These are phyloP conservation scores for Solen grandis DNA, from an alignment of 1,140 invertebrate genomes.

Conservation along the genomic window DNA sequence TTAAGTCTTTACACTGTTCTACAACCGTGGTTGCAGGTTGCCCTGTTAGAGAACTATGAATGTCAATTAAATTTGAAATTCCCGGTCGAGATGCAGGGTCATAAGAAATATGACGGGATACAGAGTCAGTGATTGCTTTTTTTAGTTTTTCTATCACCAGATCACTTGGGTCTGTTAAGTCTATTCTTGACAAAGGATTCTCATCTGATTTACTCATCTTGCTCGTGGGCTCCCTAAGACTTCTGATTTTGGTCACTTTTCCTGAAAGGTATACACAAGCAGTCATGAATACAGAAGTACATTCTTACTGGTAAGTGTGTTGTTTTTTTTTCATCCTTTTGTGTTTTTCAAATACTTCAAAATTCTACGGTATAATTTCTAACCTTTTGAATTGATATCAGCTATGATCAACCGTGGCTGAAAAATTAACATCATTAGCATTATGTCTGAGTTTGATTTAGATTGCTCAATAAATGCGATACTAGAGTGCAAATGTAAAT, in stretches of 20 bases:
- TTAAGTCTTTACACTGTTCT: constrained; percentile 84
- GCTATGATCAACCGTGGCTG: background rate
- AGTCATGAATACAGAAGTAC: constrained; percentile 12
- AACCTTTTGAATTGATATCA: background rate
- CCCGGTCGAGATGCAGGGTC: constrained; percentile 90
- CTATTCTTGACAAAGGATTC: constrained; percentile 89
- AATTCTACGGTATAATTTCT: background rate
- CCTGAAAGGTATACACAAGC: constrained; percentile 71
- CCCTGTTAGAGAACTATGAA: constrained; percentile 87
- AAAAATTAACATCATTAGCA: background rate
- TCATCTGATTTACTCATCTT: constrained; percentile 99
- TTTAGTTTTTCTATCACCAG: constrained; percentile 90
- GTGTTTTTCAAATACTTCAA: background rate
- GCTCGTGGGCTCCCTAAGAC: constrained; percentile 83
- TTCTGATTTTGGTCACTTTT: constrained; percentile 72
- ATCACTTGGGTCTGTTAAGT: constrained; percentile 90
- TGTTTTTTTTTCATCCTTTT: background rate
- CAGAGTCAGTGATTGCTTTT: constrained; percentile 96
- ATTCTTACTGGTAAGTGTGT: background rate
- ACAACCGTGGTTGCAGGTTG: constrained; percentile 88
- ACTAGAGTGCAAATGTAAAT: no score
- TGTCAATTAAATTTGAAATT: constrained; percentile 92
- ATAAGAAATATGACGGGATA: constrained; percentile 88
- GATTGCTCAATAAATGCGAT: no score
- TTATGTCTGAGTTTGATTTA: background rate